A percentile compares a stretch with the other conserved stretches of the same genome.
phyloP scores from a whole-genome alignment of 2,113 vertebrate species.

The Aegithalos caudatus region DNA sequence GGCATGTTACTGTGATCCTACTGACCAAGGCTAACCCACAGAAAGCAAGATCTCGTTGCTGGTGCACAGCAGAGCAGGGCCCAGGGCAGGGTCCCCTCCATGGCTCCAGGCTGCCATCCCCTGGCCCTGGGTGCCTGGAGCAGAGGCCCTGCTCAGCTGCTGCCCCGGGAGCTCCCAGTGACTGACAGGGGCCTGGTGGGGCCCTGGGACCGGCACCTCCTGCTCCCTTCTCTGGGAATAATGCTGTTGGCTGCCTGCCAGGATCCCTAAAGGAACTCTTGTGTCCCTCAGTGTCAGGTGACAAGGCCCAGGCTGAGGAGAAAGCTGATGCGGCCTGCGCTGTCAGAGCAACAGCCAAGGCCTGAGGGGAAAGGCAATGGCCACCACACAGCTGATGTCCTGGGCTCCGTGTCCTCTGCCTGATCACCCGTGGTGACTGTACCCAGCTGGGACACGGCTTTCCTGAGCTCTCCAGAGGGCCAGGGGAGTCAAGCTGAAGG shows the following conservation, averaged over 20 bases:
- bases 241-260: background rate
- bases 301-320: background rate
- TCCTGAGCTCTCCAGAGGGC: background rate
- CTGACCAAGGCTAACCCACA: background rate
- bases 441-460: rapidly evolving
- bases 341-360: background rate
- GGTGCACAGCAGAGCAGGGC: background rate
- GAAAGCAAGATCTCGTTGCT: rapidly evolving
- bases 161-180: background rate
- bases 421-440: rapidly evolving
- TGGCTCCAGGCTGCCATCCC: background rate
- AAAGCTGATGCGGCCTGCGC: background rate
- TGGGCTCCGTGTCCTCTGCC: background rate
- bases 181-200: background rate
- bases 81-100: background rate
- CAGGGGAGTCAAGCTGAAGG: background rate
- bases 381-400: background rate
- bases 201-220: background rate
- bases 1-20: background rate
- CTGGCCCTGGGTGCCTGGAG: background rate
- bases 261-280: background rate
- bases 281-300: background rate
- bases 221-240: background rate
- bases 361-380: background rate
- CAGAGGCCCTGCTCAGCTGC: background rate